Evolutionary conservation across 2,888 invertebrate species (phyloP).

Genomic region (Cataglyphis cursor): DNA sequence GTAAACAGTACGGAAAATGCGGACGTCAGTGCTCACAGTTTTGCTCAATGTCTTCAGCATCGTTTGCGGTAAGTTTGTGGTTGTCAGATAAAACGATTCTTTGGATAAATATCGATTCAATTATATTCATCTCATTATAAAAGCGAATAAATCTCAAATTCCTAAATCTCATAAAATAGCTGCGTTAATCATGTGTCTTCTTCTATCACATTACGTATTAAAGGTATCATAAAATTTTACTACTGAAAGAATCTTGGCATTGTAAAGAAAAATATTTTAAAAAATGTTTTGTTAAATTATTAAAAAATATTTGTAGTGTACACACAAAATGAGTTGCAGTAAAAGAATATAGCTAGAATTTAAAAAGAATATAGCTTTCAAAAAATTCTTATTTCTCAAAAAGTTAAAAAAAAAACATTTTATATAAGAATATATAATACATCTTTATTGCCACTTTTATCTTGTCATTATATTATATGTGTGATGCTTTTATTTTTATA

Average conservation of each 20-base stretch:
- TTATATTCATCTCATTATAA: neutral
- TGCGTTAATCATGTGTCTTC: neutral
- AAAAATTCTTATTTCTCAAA: neutral
- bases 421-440: neutral
- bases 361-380: neutral
- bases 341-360: neutral
- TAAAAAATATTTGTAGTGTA: neutral
- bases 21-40: conserved; percentile 50
- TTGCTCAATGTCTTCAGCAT: conserved; percentile 65
- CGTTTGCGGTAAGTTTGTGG: conserved; percentile 63
- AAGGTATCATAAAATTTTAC: neutral
- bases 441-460: neutral
- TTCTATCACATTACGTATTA: neutral
- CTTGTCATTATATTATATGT: neutral
- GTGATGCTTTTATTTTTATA: neutral
- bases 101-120: neutral
- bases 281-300: neutral
- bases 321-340: neutral
- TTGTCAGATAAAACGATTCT: neutral
- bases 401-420: neutral
- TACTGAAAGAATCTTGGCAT: neutral
- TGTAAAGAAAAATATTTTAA: neutral
- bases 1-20: conserved; percentile 71
- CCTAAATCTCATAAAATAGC: neutral
- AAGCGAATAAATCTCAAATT: neutral